These are phyloP conservation scores for Colletes gigas DNA, from an alignment of 1,140 invertebrate species.

Conservation along the genomic window DNA sequence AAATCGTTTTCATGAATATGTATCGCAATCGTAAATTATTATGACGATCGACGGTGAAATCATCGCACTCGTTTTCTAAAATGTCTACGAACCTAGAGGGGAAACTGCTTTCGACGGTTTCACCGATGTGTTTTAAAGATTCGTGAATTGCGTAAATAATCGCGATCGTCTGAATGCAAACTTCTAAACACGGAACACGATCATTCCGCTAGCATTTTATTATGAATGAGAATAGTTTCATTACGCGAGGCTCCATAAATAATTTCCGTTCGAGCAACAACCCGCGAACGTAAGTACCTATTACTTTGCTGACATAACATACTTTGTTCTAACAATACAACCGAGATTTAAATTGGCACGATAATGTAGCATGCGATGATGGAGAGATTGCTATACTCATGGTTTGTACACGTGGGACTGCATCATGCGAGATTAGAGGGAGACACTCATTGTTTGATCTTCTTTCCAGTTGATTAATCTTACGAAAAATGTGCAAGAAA, in stretches of 20 bases:
- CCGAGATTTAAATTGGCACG: conserved; percentile 25
- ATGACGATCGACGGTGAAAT: background rate
- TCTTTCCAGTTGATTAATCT: background rate
- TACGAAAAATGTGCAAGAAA: background rate
- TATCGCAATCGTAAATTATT: background rate
- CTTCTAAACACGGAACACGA: too few species aligned
- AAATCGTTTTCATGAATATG: conserved; percentile 9
- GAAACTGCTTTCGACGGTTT: background rate
- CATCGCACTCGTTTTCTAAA: conserved; percentile 12
- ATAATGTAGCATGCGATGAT: conserved; percentile 9
- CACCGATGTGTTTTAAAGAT: background rate
- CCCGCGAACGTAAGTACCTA: background rate
- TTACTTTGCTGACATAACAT: conserved; percentile 21
- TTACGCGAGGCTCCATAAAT: background rate
- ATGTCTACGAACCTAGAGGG: background rate
- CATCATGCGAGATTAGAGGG: background rate
- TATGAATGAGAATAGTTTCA: background rate
- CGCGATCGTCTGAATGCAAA: too few species aligned
- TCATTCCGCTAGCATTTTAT: background rate
- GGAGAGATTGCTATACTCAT: background rate
- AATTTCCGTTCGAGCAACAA: background rate
- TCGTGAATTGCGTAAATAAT: background rate
- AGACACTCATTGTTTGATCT: conserved; percentile 30
- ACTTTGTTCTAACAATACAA: background rate
- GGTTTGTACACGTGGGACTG: background rate